A percentile compares a stretch with the other conserved stretches of the same genome.
Conservation (phyloP, 2,797 vertebrate genomes). For the Orientallactaga sibirica region DNA sequence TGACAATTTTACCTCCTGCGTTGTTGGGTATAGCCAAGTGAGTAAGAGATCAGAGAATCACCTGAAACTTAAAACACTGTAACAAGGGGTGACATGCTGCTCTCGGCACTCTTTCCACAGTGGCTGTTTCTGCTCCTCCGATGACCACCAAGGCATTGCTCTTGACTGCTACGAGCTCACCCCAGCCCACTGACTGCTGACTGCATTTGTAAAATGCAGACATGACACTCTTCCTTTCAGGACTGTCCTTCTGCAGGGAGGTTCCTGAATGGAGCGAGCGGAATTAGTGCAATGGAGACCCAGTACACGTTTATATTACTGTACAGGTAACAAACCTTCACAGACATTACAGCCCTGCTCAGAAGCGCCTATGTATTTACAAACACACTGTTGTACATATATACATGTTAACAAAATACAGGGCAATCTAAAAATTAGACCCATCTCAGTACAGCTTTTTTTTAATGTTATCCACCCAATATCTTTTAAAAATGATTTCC, state of each 20-base stretch:
- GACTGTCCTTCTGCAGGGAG: constrained; percentile 54
- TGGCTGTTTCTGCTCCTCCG: not conserved
- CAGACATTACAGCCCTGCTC: constrained; percentile 75
- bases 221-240: constrained; percentile 27
- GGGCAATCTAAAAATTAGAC: constrained; percentile 84
- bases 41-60: not conserved
- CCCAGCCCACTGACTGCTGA: not conserved
- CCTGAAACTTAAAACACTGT: not conserved
- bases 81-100: not conserved
- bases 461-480: constrained; percentile 76
- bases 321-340: constrained; percentile 86
- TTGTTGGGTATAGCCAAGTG: not conserved
- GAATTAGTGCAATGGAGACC: constrained; percentile 84
- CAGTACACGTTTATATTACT: constrained; percentile 84
- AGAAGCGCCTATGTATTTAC: constrained; percentile 86
- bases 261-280: constrained; percentile 57
- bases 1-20: not conserved
- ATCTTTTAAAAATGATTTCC: constrained; percentile 76
- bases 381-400: constrained; percentile 89
- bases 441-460: constrained; percentile 71
- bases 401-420: constrained; percentile 92
- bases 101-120: not conserved
- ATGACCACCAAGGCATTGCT: fast-evolving
- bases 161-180: not conserved
- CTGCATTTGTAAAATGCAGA: not conserved